These are phyloP conservation scores for Plebejus melissa DNA, from an alignment of 2,888 invertebrate genomes.

Conservation along the genomic window DNA sequence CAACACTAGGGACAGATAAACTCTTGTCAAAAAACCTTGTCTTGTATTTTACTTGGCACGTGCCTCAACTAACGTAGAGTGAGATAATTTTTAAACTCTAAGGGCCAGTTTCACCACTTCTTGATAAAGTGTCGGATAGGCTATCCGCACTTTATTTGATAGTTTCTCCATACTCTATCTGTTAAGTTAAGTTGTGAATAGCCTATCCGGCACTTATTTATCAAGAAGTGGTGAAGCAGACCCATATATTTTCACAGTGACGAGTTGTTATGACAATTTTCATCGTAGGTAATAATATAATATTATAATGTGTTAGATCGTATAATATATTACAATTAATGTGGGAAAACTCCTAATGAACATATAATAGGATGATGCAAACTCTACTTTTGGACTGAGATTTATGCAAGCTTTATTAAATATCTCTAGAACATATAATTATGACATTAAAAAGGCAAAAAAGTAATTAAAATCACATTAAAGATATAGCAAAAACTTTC, in stretches of 20 bases:
- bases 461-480: neutral
- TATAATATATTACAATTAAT: slow-evolving; percentile 25
- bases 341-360: slow-evolving; percentile 23
- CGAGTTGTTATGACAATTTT: slow-evolving; percentile 15
- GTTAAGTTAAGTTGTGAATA: too few species aligned
- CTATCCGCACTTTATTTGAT: too few species aligned
- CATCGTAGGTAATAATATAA: slow-evolving; percentile 11
- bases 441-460: slow-evolving; percentile 11
- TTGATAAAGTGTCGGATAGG: too few species aligned
- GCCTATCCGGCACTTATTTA: too few species aligned
- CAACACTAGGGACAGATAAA: too few species aligned
- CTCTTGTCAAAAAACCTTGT: too few species aligned
- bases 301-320: slow-evolving; percentile 14
- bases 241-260: neutral
- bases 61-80: neutral
- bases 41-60: neutral
- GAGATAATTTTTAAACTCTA: neutral
- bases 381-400: neutral
- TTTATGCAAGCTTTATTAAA: slow-evolving; percentile 20
- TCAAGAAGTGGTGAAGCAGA: too few species aligned
- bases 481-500: neutral
- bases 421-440: neutral
- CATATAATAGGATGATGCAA: slow-evolving; percentile 21
- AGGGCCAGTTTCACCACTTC: too few species aligned
- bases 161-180: too few species aligned